Percentiles rank a stretch among this genome's conserved stretches.
Conservation (phyloP, 2,113 vertebrate genomes). For the Mus musculus region DNA sequence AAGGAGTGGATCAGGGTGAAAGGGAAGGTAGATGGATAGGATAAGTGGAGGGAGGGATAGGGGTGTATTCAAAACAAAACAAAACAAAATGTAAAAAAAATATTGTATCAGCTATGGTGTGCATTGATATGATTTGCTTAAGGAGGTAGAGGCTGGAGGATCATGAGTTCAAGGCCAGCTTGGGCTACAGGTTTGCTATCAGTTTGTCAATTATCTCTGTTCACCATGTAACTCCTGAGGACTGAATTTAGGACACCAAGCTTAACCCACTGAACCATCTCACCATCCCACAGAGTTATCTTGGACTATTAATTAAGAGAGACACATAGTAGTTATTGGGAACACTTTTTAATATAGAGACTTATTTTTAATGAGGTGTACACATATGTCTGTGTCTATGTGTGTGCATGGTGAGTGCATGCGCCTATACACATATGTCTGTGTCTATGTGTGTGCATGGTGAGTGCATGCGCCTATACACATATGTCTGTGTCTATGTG, state of each 20-base stretch:
- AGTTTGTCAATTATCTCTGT: not conserved
- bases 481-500: not conserved
- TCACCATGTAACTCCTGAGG: not conserved
- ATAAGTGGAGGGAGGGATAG: not conserved
- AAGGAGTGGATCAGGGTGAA: no score
- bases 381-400: not conserved
- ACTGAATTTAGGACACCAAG: not conserved
- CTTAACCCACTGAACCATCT: not conserved
- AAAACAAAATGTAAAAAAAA: not conserved
- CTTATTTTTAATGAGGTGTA: not conserved
- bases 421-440: not conserved
- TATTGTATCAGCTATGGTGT: not conserved
- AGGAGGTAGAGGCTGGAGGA: not conserved
- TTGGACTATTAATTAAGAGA: not conserved
- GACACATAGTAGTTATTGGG: not conserved
- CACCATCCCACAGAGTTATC: not conserved
- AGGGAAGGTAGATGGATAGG: not conserved
- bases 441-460: not conserved
- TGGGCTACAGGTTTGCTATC: not conserved
- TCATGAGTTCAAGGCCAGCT: not conserved
- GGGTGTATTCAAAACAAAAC: not conserved
- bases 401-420: not conserved
- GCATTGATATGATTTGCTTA: not conserved
- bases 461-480: not conserved
- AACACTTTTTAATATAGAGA: not conserved